Evolutionary conservation across 2,888 invertebrate species (phyloP), one percentile per base, ranked within the genome.

Genomic region (Trissonchulus sp.): DNA sequence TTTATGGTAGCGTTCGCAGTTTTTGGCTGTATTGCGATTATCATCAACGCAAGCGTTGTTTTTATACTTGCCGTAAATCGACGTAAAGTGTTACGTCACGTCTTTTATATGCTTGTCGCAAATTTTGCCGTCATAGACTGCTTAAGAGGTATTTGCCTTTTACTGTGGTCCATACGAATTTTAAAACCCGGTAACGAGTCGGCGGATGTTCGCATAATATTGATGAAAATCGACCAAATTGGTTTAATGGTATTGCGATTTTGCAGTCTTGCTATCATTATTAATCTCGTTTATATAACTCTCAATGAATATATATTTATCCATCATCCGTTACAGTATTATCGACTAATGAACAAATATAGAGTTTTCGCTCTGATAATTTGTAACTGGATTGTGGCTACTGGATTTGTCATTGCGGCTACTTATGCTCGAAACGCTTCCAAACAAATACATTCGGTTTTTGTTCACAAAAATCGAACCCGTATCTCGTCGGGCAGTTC

Each of bases 251-350:
- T 79, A 1, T 73, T 76, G 37, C 65, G 74, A 33, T 74, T 78
- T 72, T 78, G 76, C 30, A 80, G 81, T 73, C 74, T 81, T 65
- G 79, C 79, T 3, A 81, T 81, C 28, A 80, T 81, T 1, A 75
- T 81, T 48, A 81, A 81, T 73, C 76, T 81, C 63, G 72, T 79
- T 15, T 62, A 80, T 77, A 80, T 81, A 69, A 81, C 81, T 23
- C 69, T 80, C 63, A 75, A 81, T 74, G 81, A 81, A 74, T 81
- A 78, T 77, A 73, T 80, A 48, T 81, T 79, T 78, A 80, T 81
- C 68, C 79, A 79, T 69, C 76, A 78, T 74, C 81, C 81, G 1
- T 76, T 81, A 2, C 75, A 79, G 38, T 81, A 81, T 73, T 72
- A 78, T 3, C 74, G 76, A 1, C 74, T 79, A 34, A 79, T 81